Conservation (phyloP, 2,888 invertebrate species). For the Balanococcus diminutus region DNA sequence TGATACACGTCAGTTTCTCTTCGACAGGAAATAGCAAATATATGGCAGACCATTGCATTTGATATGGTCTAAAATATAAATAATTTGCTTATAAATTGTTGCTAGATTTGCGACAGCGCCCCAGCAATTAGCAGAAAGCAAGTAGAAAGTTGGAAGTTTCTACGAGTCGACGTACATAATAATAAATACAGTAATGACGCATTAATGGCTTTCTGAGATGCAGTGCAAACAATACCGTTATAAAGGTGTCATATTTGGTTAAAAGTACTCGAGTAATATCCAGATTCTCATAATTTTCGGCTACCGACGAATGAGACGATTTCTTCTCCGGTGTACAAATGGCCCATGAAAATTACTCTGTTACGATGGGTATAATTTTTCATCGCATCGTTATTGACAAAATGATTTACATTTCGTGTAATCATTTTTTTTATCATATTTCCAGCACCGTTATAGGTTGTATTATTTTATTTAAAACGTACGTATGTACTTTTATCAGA, state of each 20-base stretch:
- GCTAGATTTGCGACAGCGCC: conserved; percentile 31
- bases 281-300: not conserved
- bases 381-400: not conserved
- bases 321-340: not conserved
- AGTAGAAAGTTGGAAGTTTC: conserved; percentile 44
- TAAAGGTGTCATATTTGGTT: conserved; percentile 29
- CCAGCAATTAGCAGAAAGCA: conserved; percentile 39
- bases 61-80: conserved; percentile 15
- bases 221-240: conserved; percentile 40
- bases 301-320: not conserved
- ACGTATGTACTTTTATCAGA: not conserved
- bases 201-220: conserved; percentile 39
- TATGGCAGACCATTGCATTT: conserved; percentile 12
- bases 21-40: not conserved
- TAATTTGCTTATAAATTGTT: conserved; percentile 39
- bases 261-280: not conserved
- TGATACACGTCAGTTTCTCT: not conserved
- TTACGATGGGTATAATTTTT: not conserved
- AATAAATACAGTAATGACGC: conserved; percentile 33
- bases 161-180: conserved; percentile 24
- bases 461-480: not conserved
- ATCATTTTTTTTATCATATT: not conserved
- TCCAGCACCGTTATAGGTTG: not conserved
- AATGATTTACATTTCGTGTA: not conserved
- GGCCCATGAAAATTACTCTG: not conserved